phyloP scores from a whole-genome alignment of 64 coral and sea anemone species.

The Stichodactyla mertensii region DNA sequence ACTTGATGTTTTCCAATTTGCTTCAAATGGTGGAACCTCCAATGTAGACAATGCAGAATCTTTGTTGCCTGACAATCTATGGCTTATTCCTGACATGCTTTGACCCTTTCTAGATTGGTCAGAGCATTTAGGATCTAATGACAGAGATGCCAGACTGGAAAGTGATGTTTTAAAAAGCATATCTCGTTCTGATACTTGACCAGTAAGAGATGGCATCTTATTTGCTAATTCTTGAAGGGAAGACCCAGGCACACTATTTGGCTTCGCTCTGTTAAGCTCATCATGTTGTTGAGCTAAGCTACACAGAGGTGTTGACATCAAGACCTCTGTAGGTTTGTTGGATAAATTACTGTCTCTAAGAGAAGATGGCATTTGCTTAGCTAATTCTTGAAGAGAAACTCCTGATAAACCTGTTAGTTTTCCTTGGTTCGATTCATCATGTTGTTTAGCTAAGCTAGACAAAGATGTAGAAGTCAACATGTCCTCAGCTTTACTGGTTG shows the following conservation, averaged over 20 bases:
- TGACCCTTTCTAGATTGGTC: not conserved
- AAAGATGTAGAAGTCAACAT: not conserved
- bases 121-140: not conserved
- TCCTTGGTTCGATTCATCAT: not conserved
- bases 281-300: not conserved
- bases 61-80: not conserved
- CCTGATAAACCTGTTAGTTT: not conserved
- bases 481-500: not conserved
- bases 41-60: not conserved
- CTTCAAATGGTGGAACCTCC: not conserved
- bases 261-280: not conserved
- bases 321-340: not conserved
- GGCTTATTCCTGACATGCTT: not conserved
- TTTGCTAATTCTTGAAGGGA: not conserved
- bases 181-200: not conserved
- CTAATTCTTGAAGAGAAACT: not conserved
- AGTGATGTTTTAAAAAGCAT: slow-evolving; percentile 4
- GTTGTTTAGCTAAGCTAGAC: not conserved
- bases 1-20: not conserved
- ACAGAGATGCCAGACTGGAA: not conserved
- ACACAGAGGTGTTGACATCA: not conserved
- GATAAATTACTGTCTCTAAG: not conserved
- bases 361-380: not conserved
- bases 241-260: not conserved
- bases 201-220: not conserved